phyloP scores from a whole-genome alignment of 1,140 invertebrate species.

The Venturia canescens region DNA sequence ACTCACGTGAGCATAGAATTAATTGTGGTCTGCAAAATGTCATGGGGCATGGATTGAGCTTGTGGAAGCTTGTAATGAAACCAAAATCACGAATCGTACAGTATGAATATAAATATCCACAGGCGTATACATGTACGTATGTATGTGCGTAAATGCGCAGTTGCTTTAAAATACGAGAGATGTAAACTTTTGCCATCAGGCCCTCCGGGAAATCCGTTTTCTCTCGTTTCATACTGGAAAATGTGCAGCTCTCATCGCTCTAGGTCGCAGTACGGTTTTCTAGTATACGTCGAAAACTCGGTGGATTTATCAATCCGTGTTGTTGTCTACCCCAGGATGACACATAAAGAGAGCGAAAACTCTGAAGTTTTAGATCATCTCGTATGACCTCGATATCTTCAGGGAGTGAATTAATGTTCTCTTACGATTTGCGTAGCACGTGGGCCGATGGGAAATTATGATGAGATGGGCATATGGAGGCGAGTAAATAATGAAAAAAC shows the following conservation, averaged over 20 bases:
- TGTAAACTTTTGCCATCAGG: not conserved
- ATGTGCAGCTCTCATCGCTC: not conserved
- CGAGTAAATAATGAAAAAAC: not conserved
- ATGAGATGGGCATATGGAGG: not conserved
- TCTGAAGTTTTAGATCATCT: not conserved
- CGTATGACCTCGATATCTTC: not conserved
- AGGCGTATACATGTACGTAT: not conserved
- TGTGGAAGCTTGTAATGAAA: too few species aligned
- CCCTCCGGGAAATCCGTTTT: conserved; percentile 17
- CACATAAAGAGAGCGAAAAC: not conserved
- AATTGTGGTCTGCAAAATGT: too few species aligned
- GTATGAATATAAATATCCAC: not conserved
- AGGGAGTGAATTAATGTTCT: not conserved
- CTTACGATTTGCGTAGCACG: not conserved
- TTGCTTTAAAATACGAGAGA: not conserved
- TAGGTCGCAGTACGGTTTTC: not conserved
- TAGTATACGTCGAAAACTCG: not conserved
- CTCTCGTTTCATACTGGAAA: not conserved
- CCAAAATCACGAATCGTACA: not conserved
- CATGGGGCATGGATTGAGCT: too few species aligned
- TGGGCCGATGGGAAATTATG: not conserved
- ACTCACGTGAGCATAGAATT: too few species aligned
- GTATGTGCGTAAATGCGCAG: not conserved
- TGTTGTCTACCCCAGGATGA: not conserved
- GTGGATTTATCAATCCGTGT: conserved; percentile 15